Percentiles rank a stretch among this genome's conserved stretches.
phyloP scores from a whole-genome alignment of 1,140 invertebrate species.

The Potamilus streckersoni region DNA sequence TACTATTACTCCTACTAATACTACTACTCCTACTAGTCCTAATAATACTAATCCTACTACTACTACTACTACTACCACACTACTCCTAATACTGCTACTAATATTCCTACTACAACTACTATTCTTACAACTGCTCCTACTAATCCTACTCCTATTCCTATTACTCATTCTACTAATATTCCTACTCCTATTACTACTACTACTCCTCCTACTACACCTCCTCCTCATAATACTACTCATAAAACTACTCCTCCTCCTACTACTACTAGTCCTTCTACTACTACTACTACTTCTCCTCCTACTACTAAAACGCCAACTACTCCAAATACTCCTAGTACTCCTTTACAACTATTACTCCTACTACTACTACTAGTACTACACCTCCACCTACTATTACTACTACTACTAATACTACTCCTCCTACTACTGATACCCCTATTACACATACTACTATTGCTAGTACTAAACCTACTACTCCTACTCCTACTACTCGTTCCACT shows the following conservation, averaged over 20 bases:
- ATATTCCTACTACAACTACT: neutral
- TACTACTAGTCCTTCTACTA: too few relatives aligned
- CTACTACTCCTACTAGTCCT: too few relatives aligned
- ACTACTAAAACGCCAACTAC: too few relatives aligned
- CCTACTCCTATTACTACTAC: conserved; percentile 4
- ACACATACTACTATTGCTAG: neutral
- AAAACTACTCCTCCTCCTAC: conserved; percentile 14
- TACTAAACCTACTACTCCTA: neutral
- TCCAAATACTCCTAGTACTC: too few relatives aligned
- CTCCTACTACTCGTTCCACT: conserved; percentile 1
- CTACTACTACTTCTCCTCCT: too few relatives aligned
- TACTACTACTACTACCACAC: too few relatives aligned
- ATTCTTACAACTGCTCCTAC: neutral
- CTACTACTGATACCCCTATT: conserved; percentile 1
- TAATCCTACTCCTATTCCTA: neutral
- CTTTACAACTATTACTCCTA: too few relatives aligned
- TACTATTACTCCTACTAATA: too few relatives aligned
- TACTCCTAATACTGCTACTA: too few relatives aligned
- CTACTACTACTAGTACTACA: too few relatives aligned
- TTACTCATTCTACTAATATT: neutral
- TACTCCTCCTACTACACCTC: neutral
- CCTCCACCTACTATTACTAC: neutral
- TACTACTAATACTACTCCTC: conserved; percentile 6
- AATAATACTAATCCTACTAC: too few relatives aligned
- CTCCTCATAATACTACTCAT: neutral